Percentiles rank a stretch among this genome's conserved stretches.
phyloP scores from a whole-genome alignment of 1,140 invertebrate genomes.

The Aleiodes sp. region DNA sequence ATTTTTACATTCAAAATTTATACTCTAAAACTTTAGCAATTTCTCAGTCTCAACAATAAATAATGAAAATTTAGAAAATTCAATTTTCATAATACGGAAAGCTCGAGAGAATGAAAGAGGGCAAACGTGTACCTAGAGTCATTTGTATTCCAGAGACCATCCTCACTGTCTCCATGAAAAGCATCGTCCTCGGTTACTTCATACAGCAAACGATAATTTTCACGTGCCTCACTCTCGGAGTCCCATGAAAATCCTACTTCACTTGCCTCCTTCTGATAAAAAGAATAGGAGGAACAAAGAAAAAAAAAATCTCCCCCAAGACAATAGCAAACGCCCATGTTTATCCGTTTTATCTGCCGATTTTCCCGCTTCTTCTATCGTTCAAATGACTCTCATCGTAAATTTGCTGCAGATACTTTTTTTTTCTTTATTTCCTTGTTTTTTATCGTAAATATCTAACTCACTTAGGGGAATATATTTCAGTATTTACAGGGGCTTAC shows the following conservation, averaged over 20 bases:
- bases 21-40: conserved; percentile 35
- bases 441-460: not conserved
- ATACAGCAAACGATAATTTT: conserved; percentile 2
- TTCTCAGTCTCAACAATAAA: conserved; percentile 50
- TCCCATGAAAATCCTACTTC: not conserved
- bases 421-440: not conserved
- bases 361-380: conserved; percentile 30
- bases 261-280: not conserved
- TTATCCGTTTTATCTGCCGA: conserved; percentile 32
- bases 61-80: conserved; percentile 52
- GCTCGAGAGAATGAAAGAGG: conserved; percentile 35
- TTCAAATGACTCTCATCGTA: conserved; percentile 28
- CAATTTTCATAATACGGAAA: conserved; percentile 52
- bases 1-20: too few species aligned
- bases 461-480: conserved; percentile 26
- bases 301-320: conserved; percentile 24
- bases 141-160: conserved; percentile 24
- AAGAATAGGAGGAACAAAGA: conserved; percentile 11
- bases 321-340: conserved; percentile 25
- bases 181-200: not conserved
- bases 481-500: not conserved
- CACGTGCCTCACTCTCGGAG: not conserved
- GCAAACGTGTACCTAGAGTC: conserved; percentile 4
- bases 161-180: not conserved
- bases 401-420: conserved; percentile 25